Conservation (phyloP, 2,113 vertebrate genomes). For the Lamprologus tigripictilis region DNA sequence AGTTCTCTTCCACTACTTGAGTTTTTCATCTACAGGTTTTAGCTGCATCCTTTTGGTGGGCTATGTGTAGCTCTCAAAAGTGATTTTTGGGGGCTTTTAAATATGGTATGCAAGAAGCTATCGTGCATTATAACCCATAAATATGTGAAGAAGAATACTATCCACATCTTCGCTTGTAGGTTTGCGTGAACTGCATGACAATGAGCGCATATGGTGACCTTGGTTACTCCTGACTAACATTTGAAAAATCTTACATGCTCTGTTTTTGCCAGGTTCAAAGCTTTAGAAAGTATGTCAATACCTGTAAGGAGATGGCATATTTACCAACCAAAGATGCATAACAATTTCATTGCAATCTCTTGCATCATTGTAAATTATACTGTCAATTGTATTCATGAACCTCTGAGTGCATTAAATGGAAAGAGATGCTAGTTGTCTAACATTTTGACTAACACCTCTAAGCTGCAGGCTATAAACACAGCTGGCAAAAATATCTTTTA, state of each 20-base stretch:
- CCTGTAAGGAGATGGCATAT: constrained; percentile 54
- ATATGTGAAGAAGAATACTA: neutral
- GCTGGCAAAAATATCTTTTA: neutral
- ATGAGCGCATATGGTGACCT: neutral
- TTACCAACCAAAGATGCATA: constrained; percentile 45
- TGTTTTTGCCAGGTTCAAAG: constrained; percentile 58
- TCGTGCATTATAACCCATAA: neutral
- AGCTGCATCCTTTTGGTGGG: neutral
- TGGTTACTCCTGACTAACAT: neutral
- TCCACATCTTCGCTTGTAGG: neutral
- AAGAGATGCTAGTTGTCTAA: neutral
- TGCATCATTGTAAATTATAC: constrained; percentile 64
- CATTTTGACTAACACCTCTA: neutral
- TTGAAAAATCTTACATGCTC: constrained; percentile 24
- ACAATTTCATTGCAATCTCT: constrained; percentile 50
- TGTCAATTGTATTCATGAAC: constrained; percentile 35
- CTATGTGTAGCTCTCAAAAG: neutral
- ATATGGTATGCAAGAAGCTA: neutral
- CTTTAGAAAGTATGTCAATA: constrained; percentile 54
- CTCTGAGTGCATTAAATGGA: neutral
- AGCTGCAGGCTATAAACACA: neutral
- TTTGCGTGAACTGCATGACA: neutral
- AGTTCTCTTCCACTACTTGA: neutral
- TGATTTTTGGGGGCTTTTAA: neutral
- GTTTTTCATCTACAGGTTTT: neutral